Evolutionary conservation across 2,888 invertebrate species (phyloP), one percentile per base, ranked within the genome.

Genomic region (Oeneis ivallda): DNA sequence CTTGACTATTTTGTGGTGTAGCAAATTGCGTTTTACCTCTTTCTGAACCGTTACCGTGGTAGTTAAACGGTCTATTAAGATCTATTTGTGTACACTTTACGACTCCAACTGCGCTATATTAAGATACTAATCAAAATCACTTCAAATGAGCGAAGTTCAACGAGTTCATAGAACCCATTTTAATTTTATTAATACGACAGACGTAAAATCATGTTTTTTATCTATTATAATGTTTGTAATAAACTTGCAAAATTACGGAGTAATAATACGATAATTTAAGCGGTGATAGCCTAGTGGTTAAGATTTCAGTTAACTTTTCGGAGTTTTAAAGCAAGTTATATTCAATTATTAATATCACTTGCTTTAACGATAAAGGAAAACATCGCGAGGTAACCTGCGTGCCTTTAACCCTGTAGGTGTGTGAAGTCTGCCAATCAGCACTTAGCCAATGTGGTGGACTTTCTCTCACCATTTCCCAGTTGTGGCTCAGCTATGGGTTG

Each of bases 1-100:
- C 74, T 65, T 70, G 37, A 71, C 81, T 82, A 83, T 86, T n/a
- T 87, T 82, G 88, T 78, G 89, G 88, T 84, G 69, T 74, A 76
- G 76, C 81, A 79, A 86, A 87, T 84, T 79, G 82, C 74, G 79
- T 79, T 85, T 85, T 81, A 86, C 84, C 84, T 85, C 58, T 86
- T 83, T 87, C 83, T 79, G 75, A 79, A 77, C 79, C 75, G 79
- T 89, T 83, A 89, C 80, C 78, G 74, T 74, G 57, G 72, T 77
- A 80, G 79, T 87, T 84, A 87, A 87, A 80, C 77, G 77, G 75
- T 75, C 75, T 72, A 77, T 76, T 74, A 78, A 78, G 79, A 78
- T 83, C 85, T 86, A 87, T 86, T 87, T 75, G 75, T 69, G 77
- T 69, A 70, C 71, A 73, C 70, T 72, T 70, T 70, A 69, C 72